Evolutionary conservation across 2,113 vertebrate species (phyloP), one percentile per base, ranked within the genome.

Genomic region (Furnarius figulus): DNA sequence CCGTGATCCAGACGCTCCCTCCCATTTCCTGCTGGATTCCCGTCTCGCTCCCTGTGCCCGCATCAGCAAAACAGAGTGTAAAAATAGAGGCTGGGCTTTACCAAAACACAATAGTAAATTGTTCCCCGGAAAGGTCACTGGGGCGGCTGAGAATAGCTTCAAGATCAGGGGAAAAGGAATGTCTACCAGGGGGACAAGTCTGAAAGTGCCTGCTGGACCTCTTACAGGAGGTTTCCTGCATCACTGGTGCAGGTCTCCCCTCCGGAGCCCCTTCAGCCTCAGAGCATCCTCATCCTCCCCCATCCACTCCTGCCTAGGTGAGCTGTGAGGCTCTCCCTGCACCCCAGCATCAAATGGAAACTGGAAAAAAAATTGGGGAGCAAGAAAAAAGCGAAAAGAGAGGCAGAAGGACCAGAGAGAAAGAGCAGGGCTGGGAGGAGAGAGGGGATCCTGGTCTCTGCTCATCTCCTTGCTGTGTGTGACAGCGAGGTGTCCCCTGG

Each of bases 61-160:
- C 88, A 95, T 95, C 96, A 97, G 96, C 96, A 97, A 96, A 97
- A 96, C 95, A 93, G 96, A 96, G 96, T 93, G 96, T 92, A 97
- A 97, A 97, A 95, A 97, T 97, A 97, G 96, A 96, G 96, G 76
- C 93, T 1, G 46, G 93, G 86, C 92, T 96, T 96, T 92, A 90
- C 96, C 90, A 94, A 92, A 94, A 87, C 88, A 97, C 96, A 97
- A 97, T 97, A 61, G 95, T 72, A 96, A 85, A 97, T 97, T 97
- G 96, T 97, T 97, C 96, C 96, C 90, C 53, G 16, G 96, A 97
- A 97, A 97, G 96, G 96, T 97, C 96, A 97, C 44, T 14, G 5
- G 76, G 73, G 70, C 28, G 27, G 81, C 88, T 76, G 62, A 92
- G 90, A 97, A 96, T 94, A 97, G 68, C 61, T 92, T 46, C 3